Percentiles rank a stretch among this genome's conserved stretches.
phyloP scores from a whole-genome alignment of 2,113 vertebrate species.

The Pluvialis apricaria region DNA sequence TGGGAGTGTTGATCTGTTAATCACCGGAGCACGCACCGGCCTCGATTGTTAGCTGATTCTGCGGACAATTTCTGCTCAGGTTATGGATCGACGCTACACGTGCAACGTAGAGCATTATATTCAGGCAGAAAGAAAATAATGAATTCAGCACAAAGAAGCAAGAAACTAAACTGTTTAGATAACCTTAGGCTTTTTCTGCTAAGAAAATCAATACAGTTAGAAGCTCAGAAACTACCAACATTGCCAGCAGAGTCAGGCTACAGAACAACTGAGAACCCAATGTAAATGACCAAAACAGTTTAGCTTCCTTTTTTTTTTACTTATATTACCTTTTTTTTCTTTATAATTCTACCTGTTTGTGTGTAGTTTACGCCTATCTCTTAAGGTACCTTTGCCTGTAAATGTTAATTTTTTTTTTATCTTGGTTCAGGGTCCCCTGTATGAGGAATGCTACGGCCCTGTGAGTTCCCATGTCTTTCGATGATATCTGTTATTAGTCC shows the following conservation, averaged over 20 bases:
- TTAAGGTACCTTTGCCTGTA: background rate
- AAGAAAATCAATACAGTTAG: conserved; percentile 46
- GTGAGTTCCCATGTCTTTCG: background rate
- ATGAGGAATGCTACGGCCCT: background rate
- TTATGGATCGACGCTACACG: background rate
- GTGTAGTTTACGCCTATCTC: background rate
- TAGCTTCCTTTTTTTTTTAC: background rate
- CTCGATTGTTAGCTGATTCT: background rate
- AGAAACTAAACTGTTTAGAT: conserved; percentile 55
- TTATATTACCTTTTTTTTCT: background rate
- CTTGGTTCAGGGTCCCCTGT: background rate
- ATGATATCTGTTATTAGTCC: background rate
- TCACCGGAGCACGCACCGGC: background rate
- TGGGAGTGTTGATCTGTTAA: background rate
- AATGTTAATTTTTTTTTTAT: background rate
- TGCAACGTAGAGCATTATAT: background rate
- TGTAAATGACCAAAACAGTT: background rate
- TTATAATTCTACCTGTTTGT: background rate
- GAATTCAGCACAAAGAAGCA: conserved; percentile 29
- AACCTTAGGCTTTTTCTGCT: conserved; percentile 53
- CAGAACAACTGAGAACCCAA: background rate
- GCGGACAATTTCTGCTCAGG: background rate
- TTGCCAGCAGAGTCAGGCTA: background rate
- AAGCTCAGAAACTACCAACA: background rate
- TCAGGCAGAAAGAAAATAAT: conserved; percentile 31